These are phyloP conservation scores for Otus sunia DNA, from an alignment of 2,113 vertebrate species.

Conservation along the genomic window DNA sequence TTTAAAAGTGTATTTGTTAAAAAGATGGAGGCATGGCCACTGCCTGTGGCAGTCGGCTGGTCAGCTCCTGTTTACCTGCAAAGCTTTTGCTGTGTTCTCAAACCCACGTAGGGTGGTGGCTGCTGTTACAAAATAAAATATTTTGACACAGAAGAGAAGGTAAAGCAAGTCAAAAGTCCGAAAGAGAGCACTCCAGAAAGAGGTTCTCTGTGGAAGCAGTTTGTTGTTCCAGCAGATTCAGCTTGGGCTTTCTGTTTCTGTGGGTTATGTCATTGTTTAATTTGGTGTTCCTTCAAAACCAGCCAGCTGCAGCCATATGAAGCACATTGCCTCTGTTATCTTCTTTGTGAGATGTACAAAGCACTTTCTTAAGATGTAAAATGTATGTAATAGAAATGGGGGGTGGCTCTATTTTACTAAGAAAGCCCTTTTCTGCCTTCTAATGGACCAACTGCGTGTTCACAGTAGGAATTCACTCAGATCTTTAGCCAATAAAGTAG, in stretches of 20 bases:
- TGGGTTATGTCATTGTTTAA: slow-evolving; percentile 47
- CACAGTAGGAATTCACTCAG: slow-evolving; percentile 37
- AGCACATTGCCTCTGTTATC: neutral
- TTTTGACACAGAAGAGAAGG: neutral
- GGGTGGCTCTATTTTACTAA: slow-evolving; percentile 1
- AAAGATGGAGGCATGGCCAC: neutral
- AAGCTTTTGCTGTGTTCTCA: neutral
- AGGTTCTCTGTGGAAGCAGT: neutral
- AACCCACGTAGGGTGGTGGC: fast-evolving
- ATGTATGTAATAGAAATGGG: neutral
- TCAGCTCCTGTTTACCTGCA: neutral
- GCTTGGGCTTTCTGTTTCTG: slow-evolving; percentile 21
- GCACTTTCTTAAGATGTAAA: neutral
- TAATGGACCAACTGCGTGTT: slow-evolving; percentile 18
- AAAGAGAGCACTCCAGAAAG: neutral
- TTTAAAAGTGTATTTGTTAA: neutral
- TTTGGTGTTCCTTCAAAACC: slow-evolving; percentile 41
- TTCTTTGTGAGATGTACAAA: neutral
- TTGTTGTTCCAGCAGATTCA: slow-evolving; percentile 10
- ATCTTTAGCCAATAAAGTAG: slow-evolving; percentile 50
- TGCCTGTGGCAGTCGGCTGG: neutral
- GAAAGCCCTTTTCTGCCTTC: slow-evolving; percentile 45
- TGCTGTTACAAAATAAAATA: neutral
- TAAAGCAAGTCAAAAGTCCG: neutral
- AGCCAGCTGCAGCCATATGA: slow-evolving; percentile 4